Base-by-base conservation (phyloP, 1,140 invertebrate genomes). In the Rhagoletis zephyria region DNA sequence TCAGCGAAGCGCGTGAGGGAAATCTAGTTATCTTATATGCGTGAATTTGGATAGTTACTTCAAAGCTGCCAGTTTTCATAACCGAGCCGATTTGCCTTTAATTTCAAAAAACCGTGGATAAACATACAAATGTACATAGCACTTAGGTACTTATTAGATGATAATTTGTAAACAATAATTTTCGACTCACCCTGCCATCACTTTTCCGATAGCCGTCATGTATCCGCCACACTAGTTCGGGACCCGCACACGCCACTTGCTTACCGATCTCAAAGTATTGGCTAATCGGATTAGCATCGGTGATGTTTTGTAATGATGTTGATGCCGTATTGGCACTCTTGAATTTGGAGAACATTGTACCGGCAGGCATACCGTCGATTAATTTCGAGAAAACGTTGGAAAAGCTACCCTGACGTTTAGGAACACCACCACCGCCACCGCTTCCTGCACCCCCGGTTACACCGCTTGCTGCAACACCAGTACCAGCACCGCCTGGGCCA, bases 211-310 rank as follows among this genome's bases (percentile, higher is more conserved):
- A 96, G 0, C 96, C 98, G 89, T 99, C 97, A 91, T 98, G 96
- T 87, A 99, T 97, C 90, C 96, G 96, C 98, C 98, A 99, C 7
- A 97, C 95, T 87, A 97, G 95, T 90, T 98, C 97, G 0, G 97
- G 97, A 0, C 98, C 98, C 30, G 97, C 97, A 86, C 96, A 97
- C 40, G 96, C 97, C 74, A 95, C 94, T 91, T 97, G 96, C 90
- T 97, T 96, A n/a, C 97, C 97, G 86, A 98, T 95, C 88, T 98
- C 97, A 93, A 97, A 99, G 93, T 96, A 96, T 90, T 97, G 96
- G 89, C 95, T 95, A 89, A 99, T 97, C 3, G 98, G 97, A 93
- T 98, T 98, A 88, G 95, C 95, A 90, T 97, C 97, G 87, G 96
- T 94, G 86, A 93, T 94, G 90, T 94, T 95, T 89, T 94, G 95